Percentiles rank a stretch among this genome's conserved stretches.
Evolutionary conservation across 1,140 invertebrate genomes (phyloP).

Genomic region (Orius insidiosus): DNA sequence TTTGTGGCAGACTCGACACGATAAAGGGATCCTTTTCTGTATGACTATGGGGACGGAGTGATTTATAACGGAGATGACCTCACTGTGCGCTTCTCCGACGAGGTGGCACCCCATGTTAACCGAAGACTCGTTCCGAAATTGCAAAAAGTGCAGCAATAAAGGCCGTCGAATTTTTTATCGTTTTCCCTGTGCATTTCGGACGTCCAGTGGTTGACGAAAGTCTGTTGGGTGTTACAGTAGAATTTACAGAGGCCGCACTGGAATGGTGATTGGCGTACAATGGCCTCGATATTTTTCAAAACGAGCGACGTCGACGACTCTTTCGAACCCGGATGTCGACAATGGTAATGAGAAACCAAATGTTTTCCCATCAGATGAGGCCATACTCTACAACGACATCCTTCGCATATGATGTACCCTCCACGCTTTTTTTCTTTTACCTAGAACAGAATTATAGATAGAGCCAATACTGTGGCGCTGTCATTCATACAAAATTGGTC

Average conservation of each 20-base stretch:
- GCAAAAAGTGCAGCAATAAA: slow-evolving; percentile 57
- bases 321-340: slow-evolving; percentile 34
- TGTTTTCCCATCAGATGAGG: slow-evolving; percentile 59
- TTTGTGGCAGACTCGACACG: slow-evolving; percentile 39
- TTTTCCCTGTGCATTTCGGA: slow-evolving; percentile 38
- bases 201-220: slow-evolving; percentile 57
- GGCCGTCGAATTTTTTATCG: slow-evolving; percentile 33
- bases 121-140: slow-evolving; percentile 47
- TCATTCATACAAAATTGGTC: too few relatives aligned
- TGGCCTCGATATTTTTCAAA: slow-evolving; percentile 53
- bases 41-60: slow-evolving; percentile 63
- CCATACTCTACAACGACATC: slow-evolving; percentile 47
- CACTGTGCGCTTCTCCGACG: slow-evolving; percentile 41
- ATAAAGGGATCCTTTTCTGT: slow-evolving; percentile 33
- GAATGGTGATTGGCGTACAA: slow-evolving; percentile 61
- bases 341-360: slow-evolving; percentile 67
- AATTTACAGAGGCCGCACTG: slow-evolving; percentile 68
- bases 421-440: slow-evolving; percentile 5
- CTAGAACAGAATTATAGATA: neutral
- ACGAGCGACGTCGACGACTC: slow-evolving; percentile 36
- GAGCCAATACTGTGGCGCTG: too few relatives aligned
- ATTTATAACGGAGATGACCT: slow-evolving; percentile 53
- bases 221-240: slow-evolving; percentile 57
- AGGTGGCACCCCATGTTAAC: slow-evolving; percentile 52
- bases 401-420: slow-evolving; percentile 31